Conservation (phyloP, 2,888 invertebrate species). For the Synergus japonicus region DNA sequence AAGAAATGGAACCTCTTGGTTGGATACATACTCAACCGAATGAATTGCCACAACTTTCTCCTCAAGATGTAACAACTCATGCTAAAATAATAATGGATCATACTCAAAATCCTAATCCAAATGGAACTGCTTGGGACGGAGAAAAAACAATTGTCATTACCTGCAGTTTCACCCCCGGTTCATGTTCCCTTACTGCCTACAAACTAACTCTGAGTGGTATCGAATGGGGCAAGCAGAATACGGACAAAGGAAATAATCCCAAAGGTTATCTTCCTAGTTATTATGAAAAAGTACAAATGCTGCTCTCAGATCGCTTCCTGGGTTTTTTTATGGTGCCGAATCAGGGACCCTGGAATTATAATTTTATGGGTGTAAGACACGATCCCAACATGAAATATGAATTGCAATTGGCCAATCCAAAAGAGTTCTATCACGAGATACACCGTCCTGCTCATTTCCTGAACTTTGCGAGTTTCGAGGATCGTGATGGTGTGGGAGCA, state of each 20-base stretch:
- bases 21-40: slow-evolving; percentile 99
- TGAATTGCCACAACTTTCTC: slow-evolving; percentile 98
- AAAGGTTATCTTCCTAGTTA: slow-evolving; percentile 99
- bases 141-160: slow-evolving; percentile 99
- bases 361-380: slow-evolving; percentile 99
- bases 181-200: slow-evolving; percentile 98
- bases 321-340: slow-evolving; percentile 99
- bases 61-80: slow-evolving; percentile 98
- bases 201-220: slow-evolving; percentile 98
- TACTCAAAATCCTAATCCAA: slow-evolving; percentile 72
- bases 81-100: slow-evolving; percentile 98
- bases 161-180: slow-evolving; percentile 99
- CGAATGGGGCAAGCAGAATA: slow-evolving; percentile 99
- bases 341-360: slow-evolving; percentile 99
- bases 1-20: slow-evolving; percentile 98
- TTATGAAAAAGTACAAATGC: slow-evolving; percentile 99
- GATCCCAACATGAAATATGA: slow-evolving; percentile 99
- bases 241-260: slow-evolving; percentile 98
- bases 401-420: slow-evolving; percentile 96
- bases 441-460: slow-evolving; percentile 99
- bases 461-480: slow-evolving; percentile 97
- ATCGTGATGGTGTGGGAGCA: slow-evolving; percentile 91
- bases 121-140: slow-evolving; percentile 92
- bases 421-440: slow-evolving; percentile 99
- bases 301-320: slow-evolving; percentile 97